Percentiles rank a stretch among this genome's conserved stretches.
Conservation (phyloP, 1,140 invertebrate species). For the Lithobius niger region DNA sequence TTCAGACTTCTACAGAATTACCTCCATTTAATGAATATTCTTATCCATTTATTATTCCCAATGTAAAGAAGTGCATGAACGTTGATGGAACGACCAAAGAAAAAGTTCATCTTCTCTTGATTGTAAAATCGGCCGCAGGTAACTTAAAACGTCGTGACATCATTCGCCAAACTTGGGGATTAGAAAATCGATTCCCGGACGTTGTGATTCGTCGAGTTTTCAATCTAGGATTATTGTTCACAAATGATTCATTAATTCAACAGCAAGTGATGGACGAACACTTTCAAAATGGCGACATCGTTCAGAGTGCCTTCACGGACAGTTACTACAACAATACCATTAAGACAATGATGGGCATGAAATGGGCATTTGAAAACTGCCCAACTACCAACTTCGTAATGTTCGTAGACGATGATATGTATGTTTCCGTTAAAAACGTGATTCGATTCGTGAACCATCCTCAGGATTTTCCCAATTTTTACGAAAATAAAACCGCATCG, state of each 20-base stretch:
- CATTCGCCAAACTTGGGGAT: constrained; percentile 73
- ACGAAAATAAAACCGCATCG: no score
- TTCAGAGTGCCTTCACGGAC: constrained; percentile 18
- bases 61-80: no score
- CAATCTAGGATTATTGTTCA: constrained; percentile 46
- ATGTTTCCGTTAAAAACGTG: constrained; percentile 25
- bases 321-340: constrained; percentile 18
- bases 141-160: constrained; percentile 52
- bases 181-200: constrained; percentile 57
- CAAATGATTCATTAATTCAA: constrained; percentile 10
- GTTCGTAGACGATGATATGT: constrained; percentile 19
- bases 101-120: constrained; percentile 25
- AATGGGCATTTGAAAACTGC: constrained; percentile 15
- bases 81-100: no score
- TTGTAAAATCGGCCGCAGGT: constrained; percentile 67
- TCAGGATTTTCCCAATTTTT: no score
- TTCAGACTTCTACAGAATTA: no score
- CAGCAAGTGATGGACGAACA: constrained; percentile 7
- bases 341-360: constrained; percentile 14
- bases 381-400: constrained; percentile 15
- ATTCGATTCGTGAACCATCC: constrained; percentile 20
- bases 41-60: no score
- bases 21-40: no score
- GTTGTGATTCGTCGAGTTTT: constrained; percentile 62
- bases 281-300: constrained; percentile 14